Conservation (phyloP, 2,797 vertebrate species). For the Ptychadena robeensis region DNA sequence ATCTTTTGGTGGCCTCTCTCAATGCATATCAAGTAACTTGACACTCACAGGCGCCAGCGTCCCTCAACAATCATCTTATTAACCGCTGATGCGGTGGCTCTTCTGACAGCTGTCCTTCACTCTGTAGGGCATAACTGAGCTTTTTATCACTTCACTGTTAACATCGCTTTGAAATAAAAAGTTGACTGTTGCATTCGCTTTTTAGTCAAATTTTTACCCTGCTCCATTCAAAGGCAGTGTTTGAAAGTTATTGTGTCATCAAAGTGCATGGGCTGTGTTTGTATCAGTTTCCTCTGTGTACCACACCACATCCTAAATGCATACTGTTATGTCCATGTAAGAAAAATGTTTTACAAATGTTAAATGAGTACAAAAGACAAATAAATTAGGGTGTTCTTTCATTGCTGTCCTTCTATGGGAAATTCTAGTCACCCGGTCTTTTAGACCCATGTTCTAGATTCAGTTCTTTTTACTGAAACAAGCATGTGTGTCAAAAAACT, state of each 20-base stretch:
- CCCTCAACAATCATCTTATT: constrained; percentile 38
- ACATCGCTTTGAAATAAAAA: background rate
- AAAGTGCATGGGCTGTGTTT: no score
- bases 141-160: background rate
- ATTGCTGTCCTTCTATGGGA: background rate
- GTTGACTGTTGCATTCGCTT: background rate
- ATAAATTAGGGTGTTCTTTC: background rate
- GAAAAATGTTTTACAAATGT: no score
- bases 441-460: no score
- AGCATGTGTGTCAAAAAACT: background rate
- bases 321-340: no score
- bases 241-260: background rate
- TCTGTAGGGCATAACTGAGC: constrained; percentile 24
- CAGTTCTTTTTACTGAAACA: no score
- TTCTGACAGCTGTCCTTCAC: constrained; percentile 50
- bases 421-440: no score
- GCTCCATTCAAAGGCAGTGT: background rate
- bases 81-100: background rate
- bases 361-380: no score
- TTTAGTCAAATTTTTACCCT: no score
- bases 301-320: no score
- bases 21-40: constrained; percentile 47
- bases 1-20: constrained; percentile 30
- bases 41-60: background rate
- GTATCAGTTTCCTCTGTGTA: no score